Evolutionary conservation across 2,888 invertebrate species (phyloP).

Genomic region (Ctena decussata): DNA sequence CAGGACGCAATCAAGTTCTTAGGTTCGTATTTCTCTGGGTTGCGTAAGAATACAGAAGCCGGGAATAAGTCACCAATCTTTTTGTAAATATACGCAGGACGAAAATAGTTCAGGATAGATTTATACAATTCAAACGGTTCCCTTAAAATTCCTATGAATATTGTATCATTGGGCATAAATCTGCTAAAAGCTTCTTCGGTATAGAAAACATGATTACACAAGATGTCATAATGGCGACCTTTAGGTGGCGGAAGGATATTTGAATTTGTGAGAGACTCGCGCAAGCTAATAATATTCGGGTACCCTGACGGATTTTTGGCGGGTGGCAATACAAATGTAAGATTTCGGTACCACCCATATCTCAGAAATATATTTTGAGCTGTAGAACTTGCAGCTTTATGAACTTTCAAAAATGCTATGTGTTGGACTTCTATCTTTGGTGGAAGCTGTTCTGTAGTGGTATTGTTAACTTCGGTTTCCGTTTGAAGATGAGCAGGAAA

Average conservation of each 20-base stretch:
- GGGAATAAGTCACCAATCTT: constrained; percentile 34
- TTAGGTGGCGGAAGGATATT: constrained; percentile 62
- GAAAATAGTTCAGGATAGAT: constrained; percentile 63
- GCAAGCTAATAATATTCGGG: constrained; percentile 61
- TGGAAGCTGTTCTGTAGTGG: neutral
- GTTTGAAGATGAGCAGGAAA: neutral
- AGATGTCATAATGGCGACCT: constrained; percentile 61
- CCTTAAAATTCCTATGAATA: constrained; percentile 64
- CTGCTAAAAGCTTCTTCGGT: constrained; percentile 51
- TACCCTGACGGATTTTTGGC: constrained; percentile 47
- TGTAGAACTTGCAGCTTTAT: constrained; percentile 69
- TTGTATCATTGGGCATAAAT: constrained; percentile 66
- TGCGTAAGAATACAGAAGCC: constrained; percentile 47
- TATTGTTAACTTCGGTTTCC: neutral
- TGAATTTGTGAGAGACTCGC: constrained; percentile 50
- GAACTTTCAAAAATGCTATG: constrained; percentile 69
- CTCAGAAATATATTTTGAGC: constrained; percentile 66
- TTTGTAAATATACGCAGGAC: constrained; percentile 45
- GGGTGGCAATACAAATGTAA: constrained; percentile 65
- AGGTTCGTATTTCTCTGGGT: constrained; percentile 57
- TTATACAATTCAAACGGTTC: constrained; percentile 70
- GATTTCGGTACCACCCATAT: constrained; percentile 55
- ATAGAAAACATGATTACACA: constrained; percentile 69
- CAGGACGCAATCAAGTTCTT: constrained; percentile 34
- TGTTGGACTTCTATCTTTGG: constrained; percentile 50